Base-by-base conservation (phyloP, 2,797 vertebrate species). In the Anabas testudineus region DNA sequence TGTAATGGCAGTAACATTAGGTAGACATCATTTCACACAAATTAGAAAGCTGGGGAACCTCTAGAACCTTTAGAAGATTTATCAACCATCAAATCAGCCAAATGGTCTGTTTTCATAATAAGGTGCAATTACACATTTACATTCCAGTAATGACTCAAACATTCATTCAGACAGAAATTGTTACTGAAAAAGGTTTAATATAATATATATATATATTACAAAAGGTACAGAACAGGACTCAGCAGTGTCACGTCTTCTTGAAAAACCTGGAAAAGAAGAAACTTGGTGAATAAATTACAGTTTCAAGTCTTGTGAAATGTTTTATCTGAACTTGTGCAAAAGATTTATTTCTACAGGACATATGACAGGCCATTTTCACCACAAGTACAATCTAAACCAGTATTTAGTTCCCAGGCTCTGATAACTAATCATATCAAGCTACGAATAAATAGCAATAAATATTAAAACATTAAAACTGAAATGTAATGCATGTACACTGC, bases 261-360 rank as follows among this genome's bases (percentile, higher is more conserved):
- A 81, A 74, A 72, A 69, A 70, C 88, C 89, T 91, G 62, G 14
- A 81, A 76, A 76, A 73, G 0, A 63, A 41, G 32, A 76, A 14
- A 34, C 4, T 6, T n/a, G 4, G 16, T 36, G 9, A 56, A 43
- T 59, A 16, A 57, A 55, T 61, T 21, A 48, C 2, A 48, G 10
- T 9, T 18, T 16, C 5, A 24, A 46, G n/a, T n/a, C n/a, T n/a
- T n/a, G n/a, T n/a, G n/a, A n/a, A n/a, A 8, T 37, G 9, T 12
- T 24, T 52, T 36, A 34, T 6, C 19, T 54, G 2, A 56, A 24
- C 10, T 0, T 10, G 6, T 28, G 13, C 2, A 18, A 57, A 65
- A 32, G n/a, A 34, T 41, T 5, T n/a, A 2, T 3, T 18, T 7
- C 16, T 42, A n/a, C 16, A 18, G 18, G 18, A 7, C 18, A 18